Conservation (phyloP, 2,888 invertebrate species). For the Resseliella maxima region DNA sequence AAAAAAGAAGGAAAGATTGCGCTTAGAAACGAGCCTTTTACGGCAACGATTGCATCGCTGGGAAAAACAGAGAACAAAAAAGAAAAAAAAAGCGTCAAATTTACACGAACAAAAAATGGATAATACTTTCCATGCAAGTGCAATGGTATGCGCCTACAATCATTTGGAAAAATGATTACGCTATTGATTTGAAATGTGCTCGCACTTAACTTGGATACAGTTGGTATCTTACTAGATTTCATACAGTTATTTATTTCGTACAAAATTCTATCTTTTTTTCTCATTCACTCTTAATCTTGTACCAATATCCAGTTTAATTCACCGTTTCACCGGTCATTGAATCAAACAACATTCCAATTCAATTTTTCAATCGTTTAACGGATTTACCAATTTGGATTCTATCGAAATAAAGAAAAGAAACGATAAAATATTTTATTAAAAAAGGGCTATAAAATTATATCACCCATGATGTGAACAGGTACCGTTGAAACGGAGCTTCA, state of each 20-base stretch:
- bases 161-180: constrained; percentile 15
- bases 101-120: neutral
- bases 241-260: constrained; percentile 8
- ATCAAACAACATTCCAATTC: constrained; percentile 22
- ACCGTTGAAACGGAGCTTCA: neutral
- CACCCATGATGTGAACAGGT: neutral
- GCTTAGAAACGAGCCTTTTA: neutral
- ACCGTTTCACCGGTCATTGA: constrained; percentile 53
- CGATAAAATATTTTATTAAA: constrained; percentile 17
- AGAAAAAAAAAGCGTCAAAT: neutral
- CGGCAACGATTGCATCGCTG: neutral
- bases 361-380: constrained; percentile 51
- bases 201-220: neutral
- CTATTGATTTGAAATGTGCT: constrained; percentile 15
- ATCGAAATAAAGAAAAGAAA: too few relatives aligned
- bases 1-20: neutral
- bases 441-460: constrained; percentile 6
- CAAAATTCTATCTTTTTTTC: neutral
- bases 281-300: too few relatives aligned
- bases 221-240: neutral
- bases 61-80: too few relatives aligned
- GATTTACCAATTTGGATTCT: constrained; percentile 11
- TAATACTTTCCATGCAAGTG: constrained; percentile 23
- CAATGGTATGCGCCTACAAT: constrained; percentile 16
- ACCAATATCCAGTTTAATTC: constrained; percentile 44